Evolutionary conservation across 1,140 invertebrate species (phyloP).

Genomic region (Tetragnatha versicolor): DNA sequence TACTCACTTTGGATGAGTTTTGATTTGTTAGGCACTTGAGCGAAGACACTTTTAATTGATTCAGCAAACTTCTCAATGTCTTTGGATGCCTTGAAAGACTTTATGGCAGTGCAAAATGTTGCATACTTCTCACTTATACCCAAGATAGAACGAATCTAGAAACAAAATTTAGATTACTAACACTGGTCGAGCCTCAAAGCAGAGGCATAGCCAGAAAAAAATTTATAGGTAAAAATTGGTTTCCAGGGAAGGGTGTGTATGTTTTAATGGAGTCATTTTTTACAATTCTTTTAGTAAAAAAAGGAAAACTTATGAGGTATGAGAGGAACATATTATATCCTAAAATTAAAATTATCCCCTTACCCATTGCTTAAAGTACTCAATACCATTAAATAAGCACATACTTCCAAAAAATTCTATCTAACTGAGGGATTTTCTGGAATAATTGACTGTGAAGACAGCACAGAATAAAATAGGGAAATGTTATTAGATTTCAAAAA

Average conservation of each 20-base stretch:
- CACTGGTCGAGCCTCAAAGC: too few relatives aligned
- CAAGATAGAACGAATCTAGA: slow-evolving; percentile 33
- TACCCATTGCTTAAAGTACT: too few relatives aligned
- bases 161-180: background rate
- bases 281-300: background rate
- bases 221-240: background rate
- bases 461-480: too few relatives aligned
- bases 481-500: too few relatives aligned
- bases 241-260: background rate
- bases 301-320: background rate
- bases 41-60: slow-evolving; percentile 19
- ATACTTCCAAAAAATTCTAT: too few relatives aligned
- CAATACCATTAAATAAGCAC: too few relatives aligned
- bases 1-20: slow-evolving; percentile 32
- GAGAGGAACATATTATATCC: background rate
- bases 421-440: too few relatives aligned
- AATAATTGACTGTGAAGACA: too few relatives aligned
- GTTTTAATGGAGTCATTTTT: background rate
- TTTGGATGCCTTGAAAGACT: slow-evolving; percentile 43
- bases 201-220: background rate
- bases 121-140: slow-evolving; percentile 23
- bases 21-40: slow-evolving; percentile 7
- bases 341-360: too few relatives aligned
- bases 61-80: slow-evolving; percentile 45
- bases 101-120: slow-evolving; percentile 33